Conservation (phyloP, 2,888 invertebrate genomes). For the Tachina fera region DNA sequence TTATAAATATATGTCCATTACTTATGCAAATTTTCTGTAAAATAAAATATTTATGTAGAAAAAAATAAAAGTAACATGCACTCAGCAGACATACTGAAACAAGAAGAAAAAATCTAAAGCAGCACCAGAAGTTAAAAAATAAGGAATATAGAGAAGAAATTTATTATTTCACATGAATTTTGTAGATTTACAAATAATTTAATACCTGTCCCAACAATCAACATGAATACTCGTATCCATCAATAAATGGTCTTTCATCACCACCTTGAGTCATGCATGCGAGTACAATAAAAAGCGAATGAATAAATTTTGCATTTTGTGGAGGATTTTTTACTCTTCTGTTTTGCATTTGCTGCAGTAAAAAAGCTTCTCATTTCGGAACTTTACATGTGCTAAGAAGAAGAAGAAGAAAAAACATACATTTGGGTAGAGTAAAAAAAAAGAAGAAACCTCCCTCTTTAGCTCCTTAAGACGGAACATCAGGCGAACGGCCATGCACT, state of each 20-base stretch:
- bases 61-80: neutral
- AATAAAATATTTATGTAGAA: constrained; percentile 43
- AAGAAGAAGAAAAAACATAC: neutral
- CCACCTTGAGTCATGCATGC: constrained; percentile 68
- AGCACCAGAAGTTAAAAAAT: neutral
- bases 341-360: neutral
- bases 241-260: constrained; percentile 69
- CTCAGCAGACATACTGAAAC: neutral
- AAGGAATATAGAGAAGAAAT: constrained; percentile 40
- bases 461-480: constrained; percentile 40
- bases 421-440: constrained; percentile 11
- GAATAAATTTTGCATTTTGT: constrained; percentile 56
- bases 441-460: constrained; percentile 41
- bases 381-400: constrained; percentile 28
- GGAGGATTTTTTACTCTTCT: constrained; percentile 14
- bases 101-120: neutral
- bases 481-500: neutral
- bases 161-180: constrained; percentile 71
- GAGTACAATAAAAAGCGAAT: constrained; percentile 58
- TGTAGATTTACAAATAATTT: constrained; percentile 70
- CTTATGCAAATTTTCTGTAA: constrained; percentile 53
- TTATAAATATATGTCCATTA: constrained; percentile 50
- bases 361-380: constrained; percentile 36
- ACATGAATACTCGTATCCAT: constrained; percentile 61
- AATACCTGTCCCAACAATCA: constrained; percentile 69